Conservation (phyloP, 1,140 invertebrate genomes). For the Magallana gigas region DNA sequence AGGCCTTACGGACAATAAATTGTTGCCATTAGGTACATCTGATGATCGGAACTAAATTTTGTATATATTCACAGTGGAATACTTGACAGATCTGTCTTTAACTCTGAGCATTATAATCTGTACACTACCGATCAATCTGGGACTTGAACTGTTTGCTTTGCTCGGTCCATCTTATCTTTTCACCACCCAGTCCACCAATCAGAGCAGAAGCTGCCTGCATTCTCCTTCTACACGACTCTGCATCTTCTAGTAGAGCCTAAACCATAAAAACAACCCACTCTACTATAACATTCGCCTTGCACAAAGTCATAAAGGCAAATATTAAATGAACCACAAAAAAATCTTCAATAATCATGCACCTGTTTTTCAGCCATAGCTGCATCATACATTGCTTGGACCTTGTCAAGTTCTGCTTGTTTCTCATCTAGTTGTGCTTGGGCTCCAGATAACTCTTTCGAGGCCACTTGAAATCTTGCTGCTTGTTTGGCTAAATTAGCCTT, state of each 20-base stretch:
- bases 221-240: constrained; percentile 93
- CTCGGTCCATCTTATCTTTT: constrained; percentile 95
- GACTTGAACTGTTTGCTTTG: constrained; percentile 96
- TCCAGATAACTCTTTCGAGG: constrained; percentile 91
- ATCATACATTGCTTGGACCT: constrained; percentile 95
- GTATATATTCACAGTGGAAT: too few relatives aligned
- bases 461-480: constrained; percentile 91
- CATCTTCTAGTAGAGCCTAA: constrained; percentile 88
- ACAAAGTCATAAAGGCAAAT: too few relatives aligned
- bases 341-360: constrained; percentile 73
- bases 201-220: constrained; percentile 97
- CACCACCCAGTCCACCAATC: constrained; percentile 95
- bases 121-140: constrained; percentile 84
- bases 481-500: constrained; percentile 92
- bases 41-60: too few relatives aligned
- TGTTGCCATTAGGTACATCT: too few relatives aligned
- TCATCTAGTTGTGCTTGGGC: constrained; percentile 93
- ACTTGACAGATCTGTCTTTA: too few relatives aligned
- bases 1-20: too few relatives aligned
- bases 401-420: constrained; percentile 91
- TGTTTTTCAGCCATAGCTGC: constrained; percentile 94
- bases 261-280: background rate
- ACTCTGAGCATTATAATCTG: too few relatives aligned
- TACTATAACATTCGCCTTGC: too few relatives aligned
- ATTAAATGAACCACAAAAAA: too few relatives aligned